Evolutionary conservation across 2,888 invertebrate genomes (phyloP).

Genomic region (Margaritifera margaritifera): DNA sequence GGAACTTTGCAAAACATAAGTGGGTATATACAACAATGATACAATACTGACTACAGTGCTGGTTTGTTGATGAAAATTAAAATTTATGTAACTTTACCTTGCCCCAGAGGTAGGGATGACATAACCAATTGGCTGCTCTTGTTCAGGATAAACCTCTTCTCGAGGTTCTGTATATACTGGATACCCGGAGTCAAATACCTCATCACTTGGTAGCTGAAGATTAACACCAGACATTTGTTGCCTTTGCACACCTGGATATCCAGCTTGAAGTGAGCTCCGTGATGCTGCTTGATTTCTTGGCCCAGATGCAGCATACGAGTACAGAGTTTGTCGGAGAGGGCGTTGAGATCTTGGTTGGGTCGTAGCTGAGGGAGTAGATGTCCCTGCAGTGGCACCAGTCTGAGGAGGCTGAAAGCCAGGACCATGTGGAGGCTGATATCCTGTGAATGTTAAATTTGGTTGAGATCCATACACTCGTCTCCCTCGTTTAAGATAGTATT

Average conservation of each 20-base stretch:
- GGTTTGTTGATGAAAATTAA: too few relatives aligned
- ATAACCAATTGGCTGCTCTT: conserved; percentile 35
- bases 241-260: background rate
- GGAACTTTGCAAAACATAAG: too few relatives aligned
- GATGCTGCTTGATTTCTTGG: conserved; percentile 21
- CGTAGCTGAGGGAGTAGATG: conserved; percentile 23
- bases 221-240: background rate
- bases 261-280: conserved; percentile 1
- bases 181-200: background rate
- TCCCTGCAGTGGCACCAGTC: conserved; percentile 20
- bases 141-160: conserved; percentile 39
- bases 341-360: conserved; percentile 10
- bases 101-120: conserved; percentile 9
- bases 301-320: conserved; percentile 38
- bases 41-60: too few relatives aligned
- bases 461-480: conserved; percentile 39
- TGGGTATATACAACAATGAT: too few relatives aligned
- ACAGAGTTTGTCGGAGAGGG: conserved; percentile 38
- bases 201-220: conserved; percentile 1
- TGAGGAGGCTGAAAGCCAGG: conserved; percentile 10
- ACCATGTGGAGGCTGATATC: conserved; percentile 33
- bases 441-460: conserved; percentile 33
- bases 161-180: background rate
- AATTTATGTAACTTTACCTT: background rate
- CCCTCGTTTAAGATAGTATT: conserved; percentile 20